phyloP scores from a whole-genome alignment of 2,113 vertebrate species.

The Oreochromis aureus region DNA sequence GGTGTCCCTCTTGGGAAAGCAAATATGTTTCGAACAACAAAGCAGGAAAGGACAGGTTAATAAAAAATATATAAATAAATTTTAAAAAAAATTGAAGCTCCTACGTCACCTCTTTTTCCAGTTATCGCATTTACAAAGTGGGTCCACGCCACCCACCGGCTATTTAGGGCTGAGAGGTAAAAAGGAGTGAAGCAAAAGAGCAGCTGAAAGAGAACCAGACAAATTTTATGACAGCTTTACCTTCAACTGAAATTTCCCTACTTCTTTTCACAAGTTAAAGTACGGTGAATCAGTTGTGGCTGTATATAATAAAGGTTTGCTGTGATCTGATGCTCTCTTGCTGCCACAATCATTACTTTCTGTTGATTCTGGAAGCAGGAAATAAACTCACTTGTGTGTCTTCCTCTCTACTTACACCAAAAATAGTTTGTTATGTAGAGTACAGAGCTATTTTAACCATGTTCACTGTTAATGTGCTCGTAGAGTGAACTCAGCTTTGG shows the following conservation, averaged over 20 bases:
- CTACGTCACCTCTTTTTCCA: background rate
- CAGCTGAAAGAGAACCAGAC: background rate
- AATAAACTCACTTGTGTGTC: background rate
- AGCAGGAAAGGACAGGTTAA: background rate
- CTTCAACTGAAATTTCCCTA: background rate
- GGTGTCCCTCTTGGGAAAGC: background rate
- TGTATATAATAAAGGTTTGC: background rate
- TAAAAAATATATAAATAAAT: background rate
- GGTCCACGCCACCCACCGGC: background rate
- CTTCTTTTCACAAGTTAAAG: background rate
- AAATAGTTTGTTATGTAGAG: background rate
- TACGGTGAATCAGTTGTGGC: background rate
- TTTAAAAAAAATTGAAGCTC: accelerated
- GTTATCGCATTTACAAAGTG: background rate
- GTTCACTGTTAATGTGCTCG: background rate
- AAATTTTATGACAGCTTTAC: background rate
- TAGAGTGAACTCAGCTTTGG: background rate
- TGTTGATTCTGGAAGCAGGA: background rate
- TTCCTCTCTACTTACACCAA: background rate
- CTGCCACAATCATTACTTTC: background rate
- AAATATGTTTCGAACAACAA: background rate
- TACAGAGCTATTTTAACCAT: background rate
- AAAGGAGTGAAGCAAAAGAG: background rate
- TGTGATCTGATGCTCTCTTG: background rate
- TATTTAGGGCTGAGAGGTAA: background rate